Base-by-base conservation (phyloP, 2,797 vertebrate genomes). In the Brachyalestes nurse region DNA sequence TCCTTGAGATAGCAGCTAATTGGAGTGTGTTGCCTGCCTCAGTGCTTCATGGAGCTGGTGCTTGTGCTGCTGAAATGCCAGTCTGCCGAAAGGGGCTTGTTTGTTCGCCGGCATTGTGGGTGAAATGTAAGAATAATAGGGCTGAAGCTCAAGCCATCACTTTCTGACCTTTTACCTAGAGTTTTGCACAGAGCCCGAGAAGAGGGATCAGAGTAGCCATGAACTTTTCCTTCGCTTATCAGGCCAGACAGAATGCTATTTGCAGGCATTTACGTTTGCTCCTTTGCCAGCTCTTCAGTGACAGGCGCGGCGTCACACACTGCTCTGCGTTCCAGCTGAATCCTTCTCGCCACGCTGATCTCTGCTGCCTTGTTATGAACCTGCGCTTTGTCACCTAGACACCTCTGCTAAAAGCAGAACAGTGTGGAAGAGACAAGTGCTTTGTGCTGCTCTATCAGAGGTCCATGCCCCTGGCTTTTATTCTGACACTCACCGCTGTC, bases 1-100 rank as follows among this genome's bases (percentile, higher is more conserved):
- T 92, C 88, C 90, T 89, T 86, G 80, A 89, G 87, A 88, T 86
- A 81, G 79, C 75, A 21, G 87, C 86, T 90, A 89, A 92, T 91
- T 89, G 83, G 87, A 80, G 88, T 13, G 75, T 81, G 85, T 82
- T 85, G 82, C 88, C 86, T 82, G 87, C 82, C 69, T 85, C 17
- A 28, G 78, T 66, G 76, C 77, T 66, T 84, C 77, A 34, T 80
- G 80, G 79, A 49, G 66, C 72, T 61, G 38, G 45, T 71, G 85
- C 42, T 47, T 76, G 84, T 88, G 66, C 60, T 19, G 2, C 2
- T 2, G 72, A 72, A 78, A 73, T 80, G 49, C 21, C 25, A 76
- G 55, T 62, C 53, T 60, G 38, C 16, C 12, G 14, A 71, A 74
- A 69, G 38, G 62, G 23, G 51, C 38, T 49, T 4, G 13, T 49